Percentiles rank a stretch among this genome's conserved stretches.
Conservation (phyloP, 2,113 vertebrate species). For the Chrysemys picta region DNA sequence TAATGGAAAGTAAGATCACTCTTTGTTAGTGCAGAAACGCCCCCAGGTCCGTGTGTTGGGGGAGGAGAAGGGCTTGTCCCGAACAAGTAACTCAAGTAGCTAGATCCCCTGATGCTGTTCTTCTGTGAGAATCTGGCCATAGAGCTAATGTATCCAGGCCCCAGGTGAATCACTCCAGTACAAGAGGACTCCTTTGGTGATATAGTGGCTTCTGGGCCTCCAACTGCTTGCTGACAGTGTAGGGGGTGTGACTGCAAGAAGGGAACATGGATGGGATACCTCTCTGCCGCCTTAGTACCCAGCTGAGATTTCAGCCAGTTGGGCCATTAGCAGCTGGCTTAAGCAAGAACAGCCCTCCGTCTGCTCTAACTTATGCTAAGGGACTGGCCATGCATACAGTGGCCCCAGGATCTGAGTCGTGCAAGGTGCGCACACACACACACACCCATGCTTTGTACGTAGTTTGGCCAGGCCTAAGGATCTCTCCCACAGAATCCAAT, state of each 20-base stretch:
- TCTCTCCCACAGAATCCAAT: background rate
- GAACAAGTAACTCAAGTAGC: background rate
- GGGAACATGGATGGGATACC: background rate
- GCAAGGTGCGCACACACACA: background rate
- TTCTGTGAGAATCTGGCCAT: background rate
- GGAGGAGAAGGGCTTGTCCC: background rate
- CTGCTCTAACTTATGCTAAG: background rate
- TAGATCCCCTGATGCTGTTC: background rate
- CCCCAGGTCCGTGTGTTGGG: background rate
- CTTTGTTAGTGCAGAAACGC: rapidly evolving
- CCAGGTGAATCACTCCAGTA: background rate
- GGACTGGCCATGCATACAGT: rapidly evolving
- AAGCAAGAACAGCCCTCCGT: background rate
- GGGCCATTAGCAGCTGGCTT: background rate
- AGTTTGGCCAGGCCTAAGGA: background rate
- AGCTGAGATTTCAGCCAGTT: background rate
- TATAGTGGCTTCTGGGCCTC: background rate
- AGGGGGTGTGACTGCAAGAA: background rate
- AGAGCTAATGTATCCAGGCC: background rate
- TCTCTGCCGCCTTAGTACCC: background rate
- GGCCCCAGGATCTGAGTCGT: background rate
- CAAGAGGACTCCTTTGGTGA: background rate
- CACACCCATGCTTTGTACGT: background rate
- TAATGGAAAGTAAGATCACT: background rate
- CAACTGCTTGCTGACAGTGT: background rate